These are phyloP conservation scores for Thalassophryne amazonica DNA, from an alignment of 2,797 vertebrate species.

Conservation along the genomic window DNA sequence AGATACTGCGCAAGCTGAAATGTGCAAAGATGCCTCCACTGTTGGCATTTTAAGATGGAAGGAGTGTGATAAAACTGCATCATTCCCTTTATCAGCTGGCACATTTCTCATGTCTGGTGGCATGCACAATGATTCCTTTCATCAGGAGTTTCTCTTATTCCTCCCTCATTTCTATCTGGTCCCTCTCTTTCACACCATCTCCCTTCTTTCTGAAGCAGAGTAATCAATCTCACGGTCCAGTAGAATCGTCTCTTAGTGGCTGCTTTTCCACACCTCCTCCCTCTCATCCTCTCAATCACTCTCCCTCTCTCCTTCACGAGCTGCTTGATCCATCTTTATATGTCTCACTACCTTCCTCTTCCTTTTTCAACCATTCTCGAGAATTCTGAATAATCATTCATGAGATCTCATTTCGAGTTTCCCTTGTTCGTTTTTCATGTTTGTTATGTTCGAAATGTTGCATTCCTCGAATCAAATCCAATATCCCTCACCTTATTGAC, in stretches of 20 bases:
- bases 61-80: constrained; percentile 27
- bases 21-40: constrained; percentile 18
- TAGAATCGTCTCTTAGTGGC: constrained; percentile 67
- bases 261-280: constrained; percentile 58
- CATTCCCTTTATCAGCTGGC: constrained; percentile 36
- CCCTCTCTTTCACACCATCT: constrained; percentile 1
- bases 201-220: constrained; percentile 41
- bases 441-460: no score
- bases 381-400: constrained; percentile 2
- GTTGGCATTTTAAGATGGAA: constrained; percentile 28
- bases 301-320: constrained; percentile 43
- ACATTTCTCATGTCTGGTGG: constrained; percentile 27
- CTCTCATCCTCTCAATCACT: constrained; percentile 48
- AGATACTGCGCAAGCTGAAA: constrained; percentile 24
- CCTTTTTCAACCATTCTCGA: not conserved
- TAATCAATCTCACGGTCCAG: constrained; percentile 72
- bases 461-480: no score
- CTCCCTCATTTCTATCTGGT: constrained; percentile 22
- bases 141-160: constrained; percentile 42
- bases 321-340: constrained; percentile 57
- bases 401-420: constrained; percentile 21
- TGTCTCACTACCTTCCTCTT: constrained; percentile 38
- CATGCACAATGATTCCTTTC: constrained; percentile 43
- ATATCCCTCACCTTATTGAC: no score
- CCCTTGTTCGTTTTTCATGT: no score